Conservation (phyloP, 2,113 vertebrate genomes). For the Chaetops frenatus region DNA sequence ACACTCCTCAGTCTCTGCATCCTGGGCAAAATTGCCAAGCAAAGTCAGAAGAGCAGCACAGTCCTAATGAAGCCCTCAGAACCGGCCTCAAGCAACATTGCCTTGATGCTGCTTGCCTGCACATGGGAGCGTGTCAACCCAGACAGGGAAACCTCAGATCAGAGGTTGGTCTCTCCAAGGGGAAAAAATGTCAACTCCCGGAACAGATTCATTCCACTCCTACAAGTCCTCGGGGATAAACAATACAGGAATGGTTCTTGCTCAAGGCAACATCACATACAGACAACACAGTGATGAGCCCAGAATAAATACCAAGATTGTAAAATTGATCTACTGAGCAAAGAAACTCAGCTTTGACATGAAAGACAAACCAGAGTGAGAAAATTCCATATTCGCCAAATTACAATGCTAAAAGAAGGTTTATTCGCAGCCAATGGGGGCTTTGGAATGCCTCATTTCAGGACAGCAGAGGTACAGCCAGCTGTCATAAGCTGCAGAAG, state of each 20-base stretch:
- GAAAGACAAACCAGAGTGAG: slow-evolving; percentile 1
- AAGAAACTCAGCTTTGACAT: slow-evolving; percentile 31
- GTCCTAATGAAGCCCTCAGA: neutral
- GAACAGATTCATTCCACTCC: slow-evolving; percentile 31
- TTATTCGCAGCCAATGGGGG: neutral
- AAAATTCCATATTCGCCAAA: neutral
- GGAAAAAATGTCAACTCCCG: slow-evolving; percentile 5
- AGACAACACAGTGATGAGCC: slow-evolving; percentile 39
- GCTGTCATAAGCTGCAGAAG: neutral
- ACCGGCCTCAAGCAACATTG: neutral
- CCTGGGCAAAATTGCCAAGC: neutral
- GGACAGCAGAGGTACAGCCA: neutral
- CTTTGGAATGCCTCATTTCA: neutral
- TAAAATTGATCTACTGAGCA: slow-evolving; percentile 55
- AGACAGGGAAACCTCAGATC: slow-evolving; percentile 21
- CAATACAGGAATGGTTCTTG: slow-evolving; percentile 34
- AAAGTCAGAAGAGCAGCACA: neutral
- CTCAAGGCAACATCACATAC: slow-evolving; percentile 46
- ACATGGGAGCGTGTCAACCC: neutral
- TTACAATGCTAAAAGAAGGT: neutral
- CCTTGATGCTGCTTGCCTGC: neutral
- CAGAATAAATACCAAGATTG: slow-evolving; percentile 51
- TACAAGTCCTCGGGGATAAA: slow-evolving; percentile 42
- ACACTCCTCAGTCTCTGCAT: neutral
- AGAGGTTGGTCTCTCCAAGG: slow-evolving; percentile 19